phyloP scores from a whole-genome alignment of 2,797 vertebrate genomes.

The Sphenopsis melanotis region DNA sequence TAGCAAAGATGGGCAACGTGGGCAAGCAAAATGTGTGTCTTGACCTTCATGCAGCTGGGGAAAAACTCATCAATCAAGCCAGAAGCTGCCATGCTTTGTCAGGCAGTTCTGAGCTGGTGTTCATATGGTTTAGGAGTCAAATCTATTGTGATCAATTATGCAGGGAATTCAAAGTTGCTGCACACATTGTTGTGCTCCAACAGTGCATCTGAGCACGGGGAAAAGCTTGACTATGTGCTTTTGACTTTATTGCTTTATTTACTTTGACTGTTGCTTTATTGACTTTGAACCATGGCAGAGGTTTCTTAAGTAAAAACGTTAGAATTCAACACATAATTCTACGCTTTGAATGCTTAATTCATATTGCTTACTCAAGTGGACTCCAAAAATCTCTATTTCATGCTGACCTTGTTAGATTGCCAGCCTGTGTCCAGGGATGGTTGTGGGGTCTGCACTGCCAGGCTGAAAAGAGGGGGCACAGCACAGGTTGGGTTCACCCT shows the following conservation, averaged over 20 bases:
- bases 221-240: neutral
- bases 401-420: neutral
- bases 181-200: rapidly evolving
- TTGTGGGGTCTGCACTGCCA: neutral
- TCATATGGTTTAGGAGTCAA: neutral
- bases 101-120: neutral
- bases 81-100: neutral
- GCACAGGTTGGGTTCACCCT: neutral
- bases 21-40: neutral
- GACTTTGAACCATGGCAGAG: no score
- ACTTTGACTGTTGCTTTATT: no score
- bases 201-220: neutral
- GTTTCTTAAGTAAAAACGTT: no score
- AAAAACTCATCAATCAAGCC: neutral
- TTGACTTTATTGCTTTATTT: no score
- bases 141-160: neutral
- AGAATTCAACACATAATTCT: no score
- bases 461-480: neutral
- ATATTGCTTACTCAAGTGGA: no score
- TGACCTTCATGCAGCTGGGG: neutral
- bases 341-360: no score
- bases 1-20: neutral
- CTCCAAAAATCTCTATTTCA: no score
- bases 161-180: neutral
- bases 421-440: neutral